Evolutionary conservation across 1,140 invertebrate genomes (phyloP), one percentile per base, ranked within the genome.

Genomic region (Tetraneura akinire): DNA sequence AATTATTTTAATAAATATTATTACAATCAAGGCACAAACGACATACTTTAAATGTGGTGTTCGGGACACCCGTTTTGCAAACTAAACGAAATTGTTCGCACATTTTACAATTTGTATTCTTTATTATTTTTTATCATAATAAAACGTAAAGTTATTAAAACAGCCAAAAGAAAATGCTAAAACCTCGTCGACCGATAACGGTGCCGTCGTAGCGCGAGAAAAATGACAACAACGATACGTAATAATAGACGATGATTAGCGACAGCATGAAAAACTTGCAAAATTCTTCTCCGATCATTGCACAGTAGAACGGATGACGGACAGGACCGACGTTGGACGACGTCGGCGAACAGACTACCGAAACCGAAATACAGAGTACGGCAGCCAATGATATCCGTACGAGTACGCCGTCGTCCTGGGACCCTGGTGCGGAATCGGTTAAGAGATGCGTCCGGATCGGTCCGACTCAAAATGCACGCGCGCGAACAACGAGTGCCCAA

Each of bases 401-500:
- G 49, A 13, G 53, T 14, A 18, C 1, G 0, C 6, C 8, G 14
- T 23, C 16, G 55, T 78, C 51, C 74, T 78, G 55, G 37, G 55
- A 62, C 55, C 74, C 74, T 78, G 74, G 74, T 78, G 62, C 55
- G 16, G 45, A 47, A 47, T 37, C 32, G 37, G n/a, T 37, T 37
- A 62, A 62, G 29, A 62, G 74, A 78, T 78, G 74, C 74, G 74
- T 78, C 74, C 74, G 37, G 74, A 29, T 26, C 73, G 73, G 73
- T 29, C 14, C 14, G 74, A 11, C 55, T 60, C 51, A 60, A 78
- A 78, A 57, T 78, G 55, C 74, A 62, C 74, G n/a, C 53, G 37
- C 57, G 37, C 53, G 37, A 21, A 45, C 74, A 78, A 42, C 14
- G 37, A 53, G 74, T 78, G 37, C 74, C 74, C 74, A 78, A 78